phyloP scores from a whole-genome alignment of 2,888 invertebrate species.

The Scelioninae gen. 2 region DNA sequence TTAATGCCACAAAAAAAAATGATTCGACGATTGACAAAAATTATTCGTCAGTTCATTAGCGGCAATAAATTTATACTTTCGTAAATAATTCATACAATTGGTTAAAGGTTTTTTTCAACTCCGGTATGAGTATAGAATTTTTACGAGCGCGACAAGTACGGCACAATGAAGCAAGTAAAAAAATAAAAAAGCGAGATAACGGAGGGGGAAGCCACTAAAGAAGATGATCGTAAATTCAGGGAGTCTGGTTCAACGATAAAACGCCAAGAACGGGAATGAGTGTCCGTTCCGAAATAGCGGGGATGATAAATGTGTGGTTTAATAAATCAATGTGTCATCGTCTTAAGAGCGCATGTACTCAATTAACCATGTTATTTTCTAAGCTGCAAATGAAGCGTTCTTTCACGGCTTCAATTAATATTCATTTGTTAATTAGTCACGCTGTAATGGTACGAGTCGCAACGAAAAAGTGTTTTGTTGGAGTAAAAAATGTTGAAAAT shows the following conservation, averaged over 20 bases:
- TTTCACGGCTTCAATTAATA: slow-evolving; percentile 51
- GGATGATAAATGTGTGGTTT: slow-evolving; percentile 58
- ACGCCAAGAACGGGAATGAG: slow-evolving; percentile 53
- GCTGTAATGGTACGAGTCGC: slow-evolving; percentile 12
- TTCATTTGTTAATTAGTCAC: slow-evolving; percentile 53
- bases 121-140: slow-evolving; percentile 38
- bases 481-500: slow-evolving; percentile 17
- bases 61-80: slow-evolving; percentile 37
- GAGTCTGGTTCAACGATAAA: slow-evolving; percentile 57
- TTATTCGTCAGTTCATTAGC: too few relatives aligned
- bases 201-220: slow-evolving; percentile 48
- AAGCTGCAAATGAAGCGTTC: slow-evolving; percentile 51
- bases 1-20: too few relatives aligned
- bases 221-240: slow-evolving; percentile 60
- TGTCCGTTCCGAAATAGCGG: slow-evolving; percentile 55
- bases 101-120: slow-evolving; percentile 45
- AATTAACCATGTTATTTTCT: slow-evolving; percentile 55
- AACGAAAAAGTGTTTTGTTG: slow-evolving; percentile 21
- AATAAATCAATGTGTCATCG: slow-evolving; percentile 59
- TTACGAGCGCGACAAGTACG: slow-evolving; percentile 51
- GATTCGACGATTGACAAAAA: too few relatives aligned
- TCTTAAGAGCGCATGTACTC: slow-evolving; percentile 51
- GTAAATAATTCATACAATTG: slow-evolving; percentile 53
- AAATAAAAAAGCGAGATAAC: slow-evolving; percentile 40
- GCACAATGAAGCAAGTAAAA: slow-evolving; percentile 53